These are phyloP conservation scores for Megalonaias nervosa DNA, from an alignment of 1,140 invertebrate genomes.

Conservation along the genomic window DNA sequence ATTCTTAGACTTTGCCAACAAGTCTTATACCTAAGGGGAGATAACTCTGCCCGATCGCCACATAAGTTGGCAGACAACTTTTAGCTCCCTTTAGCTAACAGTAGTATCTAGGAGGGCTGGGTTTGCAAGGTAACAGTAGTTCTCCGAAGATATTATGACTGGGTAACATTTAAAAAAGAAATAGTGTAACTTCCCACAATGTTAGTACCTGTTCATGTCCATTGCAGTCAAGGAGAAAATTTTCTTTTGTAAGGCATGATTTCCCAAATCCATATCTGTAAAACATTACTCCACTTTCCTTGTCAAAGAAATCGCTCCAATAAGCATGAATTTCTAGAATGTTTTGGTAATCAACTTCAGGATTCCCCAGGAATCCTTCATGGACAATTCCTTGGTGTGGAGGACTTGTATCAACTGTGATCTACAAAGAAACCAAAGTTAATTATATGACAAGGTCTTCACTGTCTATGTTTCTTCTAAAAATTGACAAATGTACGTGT, in stretches of 20 bases:
- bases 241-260: constrained; percentile 17
- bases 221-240: constrained; percentile 22
- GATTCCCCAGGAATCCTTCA: constrained; percentile 35
- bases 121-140: no score
- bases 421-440: constrained; percentile 19
- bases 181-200: no score
- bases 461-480: no score
- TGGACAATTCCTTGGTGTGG: constrained; percentile 42
- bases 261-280: constrained; percentile 42
- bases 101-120: no score
- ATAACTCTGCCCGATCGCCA: no score
- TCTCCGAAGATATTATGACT: no score
- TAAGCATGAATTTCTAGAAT: constrained; percentile 26
- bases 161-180: no score
- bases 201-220: neutral
- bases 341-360: constrained; percentile 45
- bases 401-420: constrained; percentile 46
- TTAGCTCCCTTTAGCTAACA: no score
- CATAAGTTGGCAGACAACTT: no score
- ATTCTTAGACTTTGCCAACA: no score
- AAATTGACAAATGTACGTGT: no score
- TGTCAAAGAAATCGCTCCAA: constrained; percentile 55
- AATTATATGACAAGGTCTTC: neutral
- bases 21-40: no score
- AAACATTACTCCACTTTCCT: constrained; percentile 49